Evolutionary conservation across 2,113 vertebrate genomes (phyloP).

Genomic region (Malurus alboscapulatus): DNA sequence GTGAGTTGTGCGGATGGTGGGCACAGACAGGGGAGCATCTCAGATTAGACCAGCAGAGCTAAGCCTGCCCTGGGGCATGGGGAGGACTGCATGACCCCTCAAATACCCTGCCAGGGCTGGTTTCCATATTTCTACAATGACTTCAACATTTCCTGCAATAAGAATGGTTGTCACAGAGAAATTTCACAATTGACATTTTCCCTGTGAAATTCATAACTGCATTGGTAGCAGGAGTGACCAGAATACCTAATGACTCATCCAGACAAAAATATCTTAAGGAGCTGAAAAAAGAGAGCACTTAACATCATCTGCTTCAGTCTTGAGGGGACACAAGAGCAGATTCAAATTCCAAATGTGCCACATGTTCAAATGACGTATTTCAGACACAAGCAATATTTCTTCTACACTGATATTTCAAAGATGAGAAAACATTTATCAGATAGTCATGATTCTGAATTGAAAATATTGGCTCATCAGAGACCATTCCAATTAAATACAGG

Average conservation of each 20-base stretch:
- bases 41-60: background rate
- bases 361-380: background rate
- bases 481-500: background rate
- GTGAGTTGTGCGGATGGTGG: rapidly evolving
- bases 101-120: background rate
- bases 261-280: conserved; percentile 42
- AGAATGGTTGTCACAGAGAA: background rate
- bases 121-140: background rate
- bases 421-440: background rate
- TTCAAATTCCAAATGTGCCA: background rate
- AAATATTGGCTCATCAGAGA: background rate
- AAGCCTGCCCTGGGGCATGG: background rate
- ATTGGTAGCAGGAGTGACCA: conserved; percentile 36
- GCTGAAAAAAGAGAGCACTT: conserved; percentile 27
- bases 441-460: background rate
- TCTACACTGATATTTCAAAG: background rate
- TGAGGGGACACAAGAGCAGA: background rate
- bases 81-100: background rate
- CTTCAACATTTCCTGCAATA: background rate
- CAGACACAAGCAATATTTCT: background rate
- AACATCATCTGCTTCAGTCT: conserved; percentile 12
- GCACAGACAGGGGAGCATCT: background rate
- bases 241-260: conserved; percentile 56
- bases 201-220: conserved; percentile 10
- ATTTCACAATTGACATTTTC: conserved; percentile 13